Conservation (phyloP, 2,888 invertebrate species). For the Philhelius pedissequus region DNA sequence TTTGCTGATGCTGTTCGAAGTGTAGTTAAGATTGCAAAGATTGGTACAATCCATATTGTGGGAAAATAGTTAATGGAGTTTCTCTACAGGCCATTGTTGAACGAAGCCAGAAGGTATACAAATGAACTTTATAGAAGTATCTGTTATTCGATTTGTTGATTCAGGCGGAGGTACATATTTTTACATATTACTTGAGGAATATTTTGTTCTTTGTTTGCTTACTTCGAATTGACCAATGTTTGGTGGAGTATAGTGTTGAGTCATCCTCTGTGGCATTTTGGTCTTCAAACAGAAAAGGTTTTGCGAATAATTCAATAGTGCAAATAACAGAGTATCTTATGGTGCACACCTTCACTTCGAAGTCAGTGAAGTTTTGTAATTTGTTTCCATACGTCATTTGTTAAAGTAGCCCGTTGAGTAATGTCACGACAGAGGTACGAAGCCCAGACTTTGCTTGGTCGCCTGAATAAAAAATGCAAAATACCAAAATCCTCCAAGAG, state of each 20-base stretch:
- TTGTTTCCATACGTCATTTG: no score
- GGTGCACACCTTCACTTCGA: no score
- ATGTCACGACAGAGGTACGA: no score
- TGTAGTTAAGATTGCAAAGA: constrained; percentile 57
- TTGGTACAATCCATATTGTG: constrained; percentile 51
- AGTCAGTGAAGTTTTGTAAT: no score
- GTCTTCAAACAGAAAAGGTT: neutral
- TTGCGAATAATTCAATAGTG: neutral
- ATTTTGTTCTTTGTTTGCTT: constrained; percentile 9
- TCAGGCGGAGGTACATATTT: neutral
- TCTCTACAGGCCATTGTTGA: constrained; percentile 33
- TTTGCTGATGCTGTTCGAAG: constrained; percentile 38
- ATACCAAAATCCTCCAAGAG: no score
- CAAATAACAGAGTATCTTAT: neutral
- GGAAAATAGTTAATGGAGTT: constrained; percentile 49
- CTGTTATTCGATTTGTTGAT: constrained; percentile 28
- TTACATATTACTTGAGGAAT: no score
- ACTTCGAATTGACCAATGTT: neutral
- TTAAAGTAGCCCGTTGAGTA: no score
- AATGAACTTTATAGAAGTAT: constrained; percentile 41
- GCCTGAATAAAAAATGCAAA: no score
- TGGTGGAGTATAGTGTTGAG: neutral
- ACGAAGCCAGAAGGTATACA: constrained; percentile 12
- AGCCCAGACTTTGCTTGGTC: no score
- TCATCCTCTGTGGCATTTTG: neutral